Evolutionary conservation across 2,888 invertebrate species (phyloP).

Genomic region (Perdita meconis): DNA sequence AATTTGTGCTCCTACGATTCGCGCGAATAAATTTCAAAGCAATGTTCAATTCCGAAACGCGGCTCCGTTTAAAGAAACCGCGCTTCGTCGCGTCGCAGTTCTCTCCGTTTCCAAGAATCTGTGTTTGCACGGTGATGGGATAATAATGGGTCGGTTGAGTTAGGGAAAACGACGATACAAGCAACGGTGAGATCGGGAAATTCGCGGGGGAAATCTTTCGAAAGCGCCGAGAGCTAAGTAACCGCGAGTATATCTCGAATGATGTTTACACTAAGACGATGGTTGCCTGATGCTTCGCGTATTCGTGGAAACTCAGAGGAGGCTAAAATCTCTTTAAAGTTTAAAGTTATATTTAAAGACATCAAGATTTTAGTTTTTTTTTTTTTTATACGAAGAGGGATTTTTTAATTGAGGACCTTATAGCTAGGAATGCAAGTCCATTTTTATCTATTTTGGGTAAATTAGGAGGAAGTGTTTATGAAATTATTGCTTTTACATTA

Average conservation of each 20-base stretch:
- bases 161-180: slow-evolving; percentile 9
- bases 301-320: too few species aligned
- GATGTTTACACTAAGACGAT: not conserved
- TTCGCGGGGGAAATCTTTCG: slow-evolving; percentile 45
- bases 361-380: too few species aligned
- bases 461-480: too few species aligned
- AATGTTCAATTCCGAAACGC: not conserved
- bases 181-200: not conserved
- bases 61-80: not conserved
- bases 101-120: slow-evolving; percentile 18
- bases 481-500: too few species aligned
- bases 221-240: slow-evolving; percentile 6
- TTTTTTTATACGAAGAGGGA: too few species aligned
- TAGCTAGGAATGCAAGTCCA: too few species aligned
- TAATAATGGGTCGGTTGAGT: slow-evolving; percentile 36
- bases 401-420: too few species aligned
- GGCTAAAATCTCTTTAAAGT: too few species aligned
- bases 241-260: slow-evolving; percentile 2
- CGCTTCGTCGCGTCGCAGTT: not conserved
- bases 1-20: slow-evolving; percentile 3
- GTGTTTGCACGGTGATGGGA: slow-evolving; percentile 37
- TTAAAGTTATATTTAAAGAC: too few species aligned
- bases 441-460: too few species aligned
- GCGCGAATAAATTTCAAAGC: not conserved
- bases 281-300: not conserved